Conservation (phyloP, 2,797 vertebrate genomes). For the Sciurus carolinensis region DNA sequence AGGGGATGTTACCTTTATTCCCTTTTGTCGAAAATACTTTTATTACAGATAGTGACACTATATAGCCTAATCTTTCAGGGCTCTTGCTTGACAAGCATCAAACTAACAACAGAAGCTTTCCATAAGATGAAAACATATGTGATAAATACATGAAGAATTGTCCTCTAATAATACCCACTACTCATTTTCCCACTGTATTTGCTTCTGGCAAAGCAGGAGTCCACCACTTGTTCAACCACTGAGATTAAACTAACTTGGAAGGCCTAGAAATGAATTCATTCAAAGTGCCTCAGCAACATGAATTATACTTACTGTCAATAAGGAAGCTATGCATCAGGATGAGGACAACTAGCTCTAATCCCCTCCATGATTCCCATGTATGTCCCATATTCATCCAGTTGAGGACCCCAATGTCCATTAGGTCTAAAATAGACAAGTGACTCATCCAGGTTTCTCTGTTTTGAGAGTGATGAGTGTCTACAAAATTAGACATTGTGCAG, state of each 20-base stretch:
- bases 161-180: no score
- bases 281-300: neutral
- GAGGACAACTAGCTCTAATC: neutral
- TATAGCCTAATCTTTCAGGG: neutral
- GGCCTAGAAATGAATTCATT: neutral
- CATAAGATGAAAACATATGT: neutral
- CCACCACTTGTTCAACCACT: neutral
- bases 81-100: accelerated
- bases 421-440: no score
- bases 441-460: no score
- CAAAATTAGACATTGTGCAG: no score
- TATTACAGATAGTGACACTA: neutral
- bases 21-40: neutral
- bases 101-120: neutral
- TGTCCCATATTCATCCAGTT: neutral
- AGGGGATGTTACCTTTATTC: neutral
- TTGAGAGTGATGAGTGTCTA: no score
- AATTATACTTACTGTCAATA: neutral
- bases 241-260: neutral
- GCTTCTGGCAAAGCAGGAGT: neutral
- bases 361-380: accelerated
- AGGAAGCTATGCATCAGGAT: neutral
- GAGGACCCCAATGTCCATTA: no score
- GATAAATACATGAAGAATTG: neutral
- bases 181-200: neutral